Evolutionary conservation across 2,888 invertebrate genomes (phyloP).

Genomic region (Drepanosiphum platanoidis): DNA sequence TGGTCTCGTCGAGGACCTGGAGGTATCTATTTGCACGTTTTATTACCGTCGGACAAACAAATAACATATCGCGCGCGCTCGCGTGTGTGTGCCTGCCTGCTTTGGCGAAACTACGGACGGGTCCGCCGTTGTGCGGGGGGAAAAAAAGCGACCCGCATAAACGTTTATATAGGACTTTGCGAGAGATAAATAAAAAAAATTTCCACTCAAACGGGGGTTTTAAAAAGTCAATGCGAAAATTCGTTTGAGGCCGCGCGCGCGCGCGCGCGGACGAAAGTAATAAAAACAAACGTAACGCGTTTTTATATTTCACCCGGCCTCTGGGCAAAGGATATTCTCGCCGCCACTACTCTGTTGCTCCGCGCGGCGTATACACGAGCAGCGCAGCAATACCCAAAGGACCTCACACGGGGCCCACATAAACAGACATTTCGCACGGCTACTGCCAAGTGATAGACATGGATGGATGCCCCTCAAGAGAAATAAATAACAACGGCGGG

Average conservation of each 20-base stretch:
- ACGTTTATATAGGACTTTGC: background rate
- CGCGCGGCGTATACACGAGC: background rate
- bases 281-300: conserved; percentile 49
- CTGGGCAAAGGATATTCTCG: conserved; percentile 31
- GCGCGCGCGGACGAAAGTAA: background rate
- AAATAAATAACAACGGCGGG: conserved; percentile 58
- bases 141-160: background rate
- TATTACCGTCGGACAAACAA: background rate
- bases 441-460: conserved; percentile 60
- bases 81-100: background rate
- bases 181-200: conserved; percentile 23
- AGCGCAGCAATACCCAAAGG: conserved; percentile 43
- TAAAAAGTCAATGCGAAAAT: conserved; percentile 33
- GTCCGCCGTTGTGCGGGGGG: background rate
- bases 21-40: background rate
- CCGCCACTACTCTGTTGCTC: conserved; percentile 5
- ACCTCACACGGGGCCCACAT: conserved; percentile 31
- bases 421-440: conserved; percentile 57
- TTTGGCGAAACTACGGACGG: background rate
- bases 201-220: background rate
- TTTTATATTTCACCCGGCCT: conserved; percentile 37
- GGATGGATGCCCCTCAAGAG: conserved; percentile 58
- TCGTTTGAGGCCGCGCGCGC: background rate
- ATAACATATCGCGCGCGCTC: background rate
- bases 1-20: background rate